Percentiles rank a stretch among this genome's conserved stretches.
phyloP scores from a whole-genome alignment of 2,797 vertebrate genomes.

The Gymnocypris eckloni region DNA sequence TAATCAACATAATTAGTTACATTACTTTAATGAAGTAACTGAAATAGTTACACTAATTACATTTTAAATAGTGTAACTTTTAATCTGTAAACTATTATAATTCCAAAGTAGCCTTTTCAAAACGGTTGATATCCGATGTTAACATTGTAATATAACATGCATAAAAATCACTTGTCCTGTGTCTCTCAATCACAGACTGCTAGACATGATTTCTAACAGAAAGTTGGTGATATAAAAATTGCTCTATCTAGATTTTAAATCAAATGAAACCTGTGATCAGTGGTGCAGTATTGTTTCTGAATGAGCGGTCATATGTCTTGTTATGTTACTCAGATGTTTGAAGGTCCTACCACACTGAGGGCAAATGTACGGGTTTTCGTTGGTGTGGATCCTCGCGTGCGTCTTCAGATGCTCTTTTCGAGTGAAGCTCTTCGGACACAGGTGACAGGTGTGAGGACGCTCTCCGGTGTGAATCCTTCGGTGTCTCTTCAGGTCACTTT shows the following conservation, averaged over 20 bases:
- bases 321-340: slow-evolving; percentile 10
- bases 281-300: background rate
- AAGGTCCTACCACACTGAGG: background rate
- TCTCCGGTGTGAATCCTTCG: slow-evolving; percentile 10
- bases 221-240: no score
- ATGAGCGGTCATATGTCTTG: background rate
- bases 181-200: no score
- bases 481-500: slow-evolving; percentile 9
- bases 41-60: no score
- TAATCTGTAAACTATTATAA: no score
- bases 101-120: no score
- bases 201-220: no score
- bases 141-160: no score
- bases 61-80: no score
- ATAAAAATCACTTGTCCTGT: no score
- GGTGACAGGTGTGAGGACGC: background rate
- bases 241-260: background rate
- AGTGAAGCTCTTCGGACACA: background rate
- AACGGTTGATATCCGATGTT: no score
- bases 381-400: background rate
- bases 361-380: background rate
- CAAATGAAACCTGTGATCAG: background rate
- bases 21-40: no score
- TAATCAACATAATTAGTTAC: no score
- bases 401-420: slow-evolving; percentile 13